Percentiles rank a stretch among this genome's conserved stretches.
These are phyloP conservation scores for Palythoa grandis DNA, from an alignment of 92 coral and sea anemone species.

Conservation along the genomic window DNA sequence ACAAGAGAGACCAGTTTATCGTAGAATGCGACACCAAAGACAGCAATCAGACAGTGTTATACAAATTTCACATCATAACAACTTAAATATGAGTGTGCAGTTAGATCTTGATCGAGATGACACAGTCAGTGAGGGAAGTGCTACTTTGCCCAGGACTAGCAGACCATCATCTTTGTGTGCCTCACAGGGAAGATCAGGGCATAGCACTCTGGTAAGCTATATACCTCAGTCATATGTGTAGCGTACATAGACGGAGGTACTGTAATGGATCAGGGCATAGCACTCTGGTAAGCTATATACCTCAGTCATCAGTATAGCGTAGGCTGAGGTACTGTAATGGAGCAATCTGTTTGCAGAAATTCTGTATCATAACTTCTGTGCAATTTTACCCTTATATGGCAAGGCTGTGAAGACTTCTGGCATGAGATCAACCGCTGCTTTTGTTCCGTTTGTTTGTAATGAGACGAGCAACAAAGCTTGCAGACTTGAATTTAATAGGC, in stretches of 20 bases:
- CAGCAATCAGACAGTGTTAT: slow-evolving; percentile 87
- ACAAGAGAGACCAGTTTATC: slow-evolving; percentile 16
- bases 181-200: slow-evolving; percentile 74
- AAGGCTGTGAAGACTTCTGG: no score
- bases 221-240: no score
- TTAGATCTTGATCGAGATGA: slow-evolving; percentile 52
- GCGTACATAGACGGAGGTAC: no score
- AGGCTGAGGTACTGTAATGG: no score
- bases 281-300: slow-evolving; percentile 63
- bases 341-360: no score
- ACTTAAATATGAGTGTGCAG: slow-evolving; percentile 62
- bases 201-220: slow-evolving; percentile 72
- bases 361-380: no score
- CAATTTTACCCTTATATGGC: no score
- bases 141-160: slow-evolving; percentile 79
- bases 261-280: slow-evolving; percentile 50
- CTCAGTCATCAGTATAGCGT: no score
- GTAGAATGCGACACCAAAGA: slow-evolving; percentile 58
- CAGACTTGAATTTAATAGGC: no score
- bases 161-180: slow-evolving; percentile 78
- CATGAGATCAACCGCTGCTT: no score
- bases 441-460: no score
- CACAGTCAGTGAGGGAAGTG: slow-evolving; percentile 44
- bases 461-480: no score
- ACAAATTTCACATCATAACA: slow-evolving; percentile 61